A percentile compares a stretch with the other conserved stretches of the same genome.
These are phyloP conservation scores for Camponotus vicinus DNA, from an alignment of 1,140 invertebrate species.

Conservation along the genomic window DNA sequence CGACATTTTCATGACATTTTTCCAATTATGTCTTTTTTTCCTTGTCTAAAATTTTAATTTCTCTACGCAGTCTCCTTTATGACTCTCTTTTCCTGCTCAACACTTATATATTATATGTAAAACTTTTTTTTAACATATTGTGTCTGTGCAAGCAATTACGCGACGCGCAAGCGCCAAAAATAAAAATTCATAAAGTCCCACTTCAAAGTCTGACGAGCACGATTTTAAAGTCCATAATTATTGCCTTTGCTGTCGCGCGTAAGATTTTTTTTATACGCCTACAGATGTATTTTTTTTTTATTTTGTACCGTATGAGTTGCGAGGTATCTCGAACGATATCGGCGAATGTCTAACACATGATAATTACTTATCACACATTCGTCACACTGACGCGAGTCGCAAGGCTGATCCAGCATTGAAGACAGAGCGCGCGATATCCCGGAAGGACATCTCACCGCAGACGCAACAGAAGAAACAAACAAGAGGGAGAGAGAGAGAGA, in stretches of 20 bases:
- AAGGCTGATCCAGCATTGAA: constrained; percentile 12
- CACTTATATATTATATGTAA: neutral
- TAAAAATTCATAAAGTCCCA: constrained; percentile 25
- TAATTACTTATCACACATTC: constrained; percentile 51
- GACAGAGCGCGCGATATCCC: constrained; percentile 3
- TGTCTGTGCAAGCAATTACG: constrained; percentile 26
- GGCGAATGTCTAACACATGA: constrained; percentile 35
- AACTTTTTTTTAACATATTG: neutral
- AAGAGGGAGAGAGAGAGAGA: neutral
- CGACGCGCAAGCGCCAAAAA: constrained; percentile 10
- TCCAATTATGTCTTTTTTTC: neutral
- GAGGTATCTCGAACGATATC: constrained; percentile 25
- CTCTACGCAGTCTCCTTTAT: neutral
- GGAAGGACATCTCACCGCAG: constrained; percentile 7
- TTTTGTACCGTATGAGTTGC: neutral
- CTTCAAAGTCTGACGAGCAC: neutral
- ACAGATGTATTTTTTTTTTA: neutral
- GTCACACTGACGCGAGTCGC: constrained; percentile 2
- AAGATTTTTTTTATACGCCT: neutral
- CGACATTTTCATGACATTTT: neutral
- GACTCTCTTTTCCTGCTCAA: neutral
- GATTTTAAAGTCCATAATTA: neutral
- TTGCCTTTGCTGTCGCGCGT: neutral
- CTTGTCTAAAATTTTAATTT: neutral
- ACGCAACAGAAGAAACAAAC: too few relatives aligned